Base-by-base conservation (phyloP, 1,140 invertebrate species). In the Nasonia giraulti region DNA sequence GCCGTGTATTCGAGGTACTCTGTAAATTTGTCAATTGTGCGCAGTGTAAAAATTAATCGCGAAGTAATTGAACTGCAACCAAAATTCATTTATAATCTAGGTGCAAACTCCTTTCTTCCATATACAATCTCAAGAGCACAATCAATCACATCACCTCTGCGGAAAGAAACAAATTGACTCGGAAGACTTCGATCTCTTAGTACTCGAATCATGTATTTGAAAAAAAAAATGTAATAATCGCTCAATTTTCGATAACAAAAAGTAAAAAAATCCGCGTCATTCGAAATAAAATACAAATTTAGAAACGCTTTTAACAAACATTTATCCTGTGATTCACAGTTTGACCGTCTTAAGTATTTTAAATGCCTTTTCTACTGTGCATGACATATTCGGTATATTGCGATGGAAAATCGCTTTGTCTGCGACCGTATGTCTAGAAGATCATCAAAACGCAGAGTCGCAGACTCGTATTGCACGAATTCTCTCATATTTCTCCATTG, bases 111-210 rank as follows among this genome's bases (percentile, higher is more conserved):
- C 62, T 74, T 68, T 75, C 31, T 27, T 73, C n/a, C 17, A 37
- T 62, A 84, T 12, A 80, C 33, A 17, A 31, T 83, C 40, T 78
- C 27, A 55, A 78, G 47, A 44, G n/a, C 71, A 37, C 37, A 40
- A 62, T 31, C 71, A 47, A 80, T 80, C 83, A 84, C 50, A 74
- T 84, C n/a, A 33, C 23, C 31, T 74, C 33, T 50, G 11, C 23
- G 23, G 50, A 8, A 80, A 80, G 77, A 23, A 62, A 84, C 40
- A 37, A 50, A 33, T 78, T 80, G 8, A 74, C 14, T 66, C 27
- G 83, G 77, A 80, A 84, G 69, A 84, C 77, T 62, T 83, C 40
- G 12, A 66, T 68, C 47, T 78, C 44, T 40, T 47, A 47, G 33
- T 40, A 47, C 17, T 44, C 76, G 40, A 8, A 23, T 75, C 37